Evolutionary conservation across 2,113 vertebrate species (phyloP), one percentile per base, ranked within the genome.

Genomic region (Dermatemys mawii): DNA sequence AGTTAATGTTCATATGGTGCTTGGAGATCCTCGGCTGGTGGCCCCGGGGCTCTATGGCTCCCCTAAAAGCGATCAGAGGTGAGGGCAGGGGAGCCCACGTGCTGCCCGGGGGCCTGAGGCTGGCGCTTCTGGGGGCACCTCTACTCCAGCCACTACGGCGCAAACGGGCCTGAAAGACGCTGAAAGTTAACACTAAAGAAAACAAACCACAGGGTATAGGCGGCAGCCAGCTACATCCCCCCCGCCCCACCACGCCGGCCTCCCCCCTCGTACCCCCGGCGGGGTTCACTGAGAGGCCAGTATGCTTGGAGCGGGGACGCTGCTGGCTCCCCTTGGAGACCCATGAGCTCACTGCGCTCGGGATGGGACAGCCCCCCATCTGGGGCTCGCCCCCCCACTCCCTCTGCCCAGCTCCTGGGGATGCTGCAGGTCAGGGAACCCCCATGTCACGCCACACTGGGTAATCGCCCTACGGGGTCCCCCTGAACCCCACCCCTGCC

Each of bases 261-360:
- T 6, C 38, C 38, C 76, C 70, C 84, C 86, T 78, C 82, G 67
- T 53, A 67, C 76, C 49, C 86, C 44, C 11, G 1, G 19, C 48
- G 88, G 88, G 86, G 91, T 93, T 93, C 91, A 93, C 67, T 89
- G 91, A 87, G 84, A 93, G 91, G 91, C 84, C 91, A 89, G 54
- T 85, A 85, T 93, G 86, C 48, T 93, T 38, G 54, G 88, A 70
- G 88, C 73, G 78, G 81, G 75, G 88, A 81, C 83, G 78, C 86
- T 81, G 51, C 16, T 50, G 50, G 81, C 57, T 76, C 79, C 81
- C 63, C 81, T 76, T 79, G n/a, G 51, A 80, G 29, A 84, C 51
- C 44, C 48, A 38, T 38, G 7, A 26, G 50, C 63, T 16, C 32
- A n/a, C 38, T 80, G 38, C 5, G 10, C 41, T 60, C 60, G 44